phyloP scores from a whole-genome alignment of 2,797 vertebrate species.

The Hyperoplus lanceolatus region DNA sequence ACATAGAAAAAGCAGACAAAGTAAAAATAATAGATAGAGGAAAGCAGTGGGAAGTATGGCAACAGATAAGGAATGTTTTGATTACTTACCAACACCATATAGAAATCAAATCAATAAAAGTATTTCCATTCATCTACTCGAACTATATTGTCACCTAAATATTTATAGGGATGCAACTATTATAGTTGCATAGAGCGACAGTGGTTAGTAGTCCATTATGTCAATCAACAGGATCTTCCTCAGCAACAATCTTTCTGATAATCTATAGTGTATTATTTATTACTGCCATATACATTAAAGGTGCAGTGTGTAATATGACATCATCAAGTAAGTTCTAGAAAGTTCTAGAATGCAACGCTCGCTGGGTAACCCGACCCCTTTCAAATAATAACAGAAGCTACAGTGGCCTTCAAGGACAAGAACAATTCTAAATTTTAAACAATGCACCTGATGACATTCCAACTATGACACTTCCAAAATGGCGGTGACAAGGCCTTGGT shows the following conservation, averaged over 20 bases:
- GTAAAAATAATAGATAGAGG: neutral
- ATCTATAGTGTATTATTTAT: no score
- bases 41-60: slow-evolving; percentile 24
- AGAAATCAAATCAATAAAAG: slow-evolving; percentile 3
- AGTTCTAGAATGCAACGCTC: no score
- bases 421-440: no score
- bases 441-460: no score
- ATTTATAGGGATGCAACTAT: neutral
- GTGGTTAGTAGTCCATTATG: neutral
- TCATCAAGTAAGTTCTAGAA: no score
- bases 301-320: no score
- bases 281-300: no score
- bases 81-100: slow-evolving; percentile 46
- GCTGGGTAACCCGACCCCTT: no score
- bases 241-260: neutral
- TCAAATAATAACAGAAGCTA: no score
- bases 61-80: slow-evolving; percentile 3
- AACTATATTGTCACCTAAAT: neutral
- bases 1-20: slow-evolving; percentile 5
- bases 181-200: neutral
- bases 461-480: no score
- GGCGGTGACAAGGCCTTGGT: no score
- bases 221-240: neutral
- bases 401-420: no score
- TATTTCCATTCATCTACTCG: neutral